A percentile compares a stretch with the other conserved stretches of the same genome.
Evolutionary conservation across 2,888 invertebrate species (phyloP).

Genomic region (Pemphredon lugubris): DNA sequence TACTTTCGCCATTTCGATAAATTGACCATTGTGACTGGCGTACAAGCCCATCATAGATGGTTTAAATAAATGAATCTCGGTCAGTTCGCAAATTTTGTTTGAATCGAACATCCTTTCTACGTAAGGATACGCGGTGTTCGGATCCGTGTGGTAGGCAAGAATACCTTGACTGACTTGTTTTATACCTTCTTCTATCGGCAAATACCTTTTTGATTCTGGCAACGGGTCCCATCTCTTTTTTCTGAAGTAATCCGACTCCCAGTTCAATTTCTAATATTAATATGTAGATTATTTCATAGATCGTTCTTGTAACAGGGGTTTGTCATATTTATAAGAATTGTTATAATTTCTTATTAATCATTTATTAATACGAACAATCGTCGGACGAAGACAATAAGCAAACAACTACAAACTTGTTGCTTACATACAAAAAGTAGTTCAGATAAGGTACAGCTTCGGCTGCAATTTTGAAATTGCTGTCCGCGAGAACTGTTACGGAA

Average conservation of each 20-base stretch:
- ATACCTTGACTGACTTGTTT: conserved; percentile 67
- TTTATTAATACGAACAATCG: no score
- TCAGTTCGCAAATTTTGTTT: conserved; percentile 72
- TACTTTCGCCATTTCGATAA: conserved; percentile 71
- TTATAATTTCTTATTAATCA: no score
- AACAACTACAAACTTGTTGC: neutral
- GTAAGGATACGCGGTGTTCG: conserved; percentile 73
- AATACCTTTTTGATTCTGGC: conserved; percentile 65
- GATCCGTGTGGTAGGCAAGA: conserved; percentile 75
- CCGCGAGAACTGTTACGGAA: conserved; percentile 69
- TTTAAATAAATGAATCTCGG: conserved; percentile 72
- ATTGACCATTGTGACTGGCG: conserved; percentile 69
- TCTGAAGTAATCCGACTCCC: conserved; percentile 71
- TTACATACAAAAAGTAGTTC: conserved; percentile 66
- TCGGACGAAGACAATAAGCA: no score
- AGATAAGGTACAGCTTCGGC: conserved; percentile 71
- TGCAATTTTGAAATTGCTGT: conserved; percentile 66
- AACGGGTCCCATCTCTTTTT: conserved; percentile 71
- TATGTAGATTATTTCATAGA: neutral
- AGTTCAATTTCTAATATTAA: conserved; percentile 67
- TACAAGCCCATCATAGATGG: conserved; percentile 64
- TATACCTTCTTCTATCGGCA: conserved; percentile 68
- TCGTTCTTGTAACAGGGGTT: neutral
- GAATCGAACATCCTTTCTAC: conserved; percentile 71
- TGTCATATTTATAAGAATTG: neutral